Evolutionary conservation across 2,113 vertebrate species (phyloP).

Genomic region (Peromyscus polionotus): DNA sequence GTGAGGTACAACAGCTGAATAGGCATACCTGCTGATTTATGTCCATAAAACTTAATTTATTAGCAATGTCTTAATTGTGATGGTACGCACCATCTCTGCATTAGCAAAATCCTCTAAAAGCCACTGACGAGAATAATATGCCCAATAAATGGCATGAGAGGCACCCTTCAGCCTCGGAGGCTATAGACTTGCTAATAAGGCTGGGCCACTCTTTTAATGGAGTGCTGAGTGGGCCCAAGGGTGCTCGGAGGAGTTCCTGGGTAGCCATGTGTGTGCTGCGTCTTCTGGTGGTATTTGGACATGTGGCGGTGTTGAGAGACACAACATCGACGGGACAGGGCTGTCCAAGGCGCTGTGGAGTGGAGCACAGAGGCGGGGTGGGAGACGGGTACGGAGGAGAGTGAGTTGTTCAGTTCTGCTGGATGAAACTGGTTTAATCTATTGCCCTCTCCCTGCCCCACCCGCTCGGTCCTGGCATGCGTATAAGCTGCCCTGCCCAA

Average conservation of each 20-base stretch:
- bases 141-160: slow-evolving; percentile 85
- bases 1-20: slow-evolving; percentile 86
- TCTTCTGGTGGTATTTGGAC: not conserved
- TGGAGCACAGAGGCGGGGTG: not conserved
- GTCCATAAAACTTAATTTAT: slow-evolving; percentile 86
- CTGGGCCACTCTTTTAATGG: slow-evolving; percentile 83
- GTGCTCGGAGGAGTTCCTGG: slow-evolving; percentile 54
- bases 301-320: not conserved
- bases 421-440: not conserved
- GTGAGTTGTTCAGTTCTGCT: not conserved
- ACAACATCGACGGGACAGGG: not conserved
- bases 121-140: slow-evolving; percentile 83
- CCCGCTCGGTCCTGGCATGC: not conserved
- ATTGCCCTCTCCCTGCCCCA: not conserved
- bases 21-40: slow-evolving; percentile 87
- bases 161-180: slow-evolving; percentile 85
- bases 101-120: slow-evolving; percentile 89
- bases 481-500: not conserved
- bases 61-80: slow-evolving; percentile 86
- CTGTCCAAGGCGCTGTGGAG: not conserved
- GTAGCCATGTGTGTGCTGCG: not conserved
- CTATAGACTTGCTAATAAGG: slow-evolving; percentile 86
- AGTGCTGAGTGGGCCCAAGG: slow-evolving; percentile 61
- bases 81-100: slow-evolving; percentile 82
- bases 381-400: not conserved